phyloP scores from a whole-genome alignment of 2,888 invertebrate genomes.

The Pristionchus mayeri region DNA sequence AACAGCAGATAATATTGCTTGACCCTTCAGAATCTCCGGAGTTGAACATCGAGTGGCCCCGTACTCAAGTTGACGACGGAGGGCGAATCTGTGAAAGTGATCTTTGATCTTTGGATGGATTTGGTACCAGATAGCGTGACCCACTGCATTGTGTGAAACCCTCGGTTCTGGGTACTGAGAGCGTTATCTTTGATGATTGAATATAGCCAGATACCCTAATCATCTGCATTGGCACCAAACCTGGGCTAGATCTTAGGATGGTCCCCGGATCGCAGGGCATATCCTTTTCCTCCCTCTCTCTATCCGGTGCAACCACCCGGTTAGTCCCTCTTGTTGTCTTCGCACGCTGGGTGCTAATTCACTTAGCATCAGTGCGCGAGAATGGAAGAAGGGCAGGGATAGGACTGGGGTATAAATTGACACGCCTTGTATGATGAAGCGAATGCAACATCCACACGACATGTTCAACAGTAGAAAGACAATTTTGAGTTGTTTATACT shows the following conservation, averaged over 20 bases:
- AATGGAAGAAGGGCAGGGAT: not conserved
- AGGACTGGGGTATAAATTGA: not conserved
- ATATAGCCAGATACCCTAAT: too few relatives aligned
- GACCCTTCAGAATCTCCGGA: conserved; percentile 63
- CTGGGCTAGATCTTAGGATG: not conserved
- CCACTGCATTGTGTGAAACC: too few relatives aligned
- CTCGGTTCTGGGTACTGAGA: too few relatives aligned
- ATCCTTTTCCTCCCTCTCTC: not conserved
- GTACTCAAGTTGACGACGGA: conserved; percentile 67
- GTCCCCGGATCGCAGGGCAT: not conserved
- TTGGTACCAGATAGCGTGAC: too few relatives aligned
- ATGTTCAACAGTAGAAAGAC: too few relatives aligned
- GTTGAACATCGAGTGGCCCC: conserved; percentile 68
- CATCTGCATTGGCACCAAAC: too few relatives aligned
- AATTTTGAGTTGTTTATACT: too few relatives aligned
- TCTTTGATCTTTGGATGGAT: not conserved
- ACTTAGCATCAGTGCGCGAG: conserved; percentile 1
- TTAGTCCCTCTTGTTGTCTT: conserved; percentile 2
- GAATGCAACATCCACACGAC: too few relatives aligned
- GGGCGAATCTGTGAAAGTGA: conserved; percentile 58
- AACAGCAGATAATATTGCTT: conserved; percentile 9
- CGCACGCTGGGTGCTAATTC: conserved; percentile 32
- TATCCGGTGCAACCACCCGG: not conserved
- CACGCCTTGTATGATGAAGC: too few relatives aligned
- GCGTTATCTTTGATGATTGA: not conserved